phyloP scores from a whole-genome alignment of 2,888 invertebrate species.

The Timandra comae region DNA sequence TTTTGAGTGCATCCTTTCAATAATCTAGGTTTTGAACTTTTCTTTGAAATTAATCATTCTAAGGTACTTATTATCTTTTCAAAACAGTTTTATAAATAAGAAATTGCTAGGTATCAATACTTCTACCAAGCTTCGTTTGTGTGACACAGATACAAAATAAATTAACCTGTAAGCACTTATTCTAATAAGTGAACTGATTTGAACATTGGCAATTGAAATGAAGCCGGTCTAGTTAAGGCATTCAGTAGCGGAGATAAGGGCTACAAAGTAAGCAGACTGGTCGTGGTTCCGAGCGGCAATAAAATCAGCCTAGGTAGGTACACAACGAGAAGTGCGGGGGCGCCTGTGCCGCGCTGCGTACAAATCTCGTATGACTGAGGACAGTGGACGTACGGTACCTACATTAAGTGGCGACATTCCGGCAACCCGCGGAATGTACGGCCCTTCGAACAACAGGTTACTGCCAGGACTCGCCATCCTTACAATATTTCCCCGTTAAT shows the following conservation, averaged over 20 bases:
- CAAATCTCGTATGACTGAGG: constrained; percentile 65
- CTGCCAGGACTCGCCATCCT: constrained; percentile 45
- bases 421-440: constrained; percentile 61
- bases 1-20: too few species aligned
- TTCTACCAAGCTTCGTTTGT: too few species aligned
- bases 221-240: constrained; percentile 29
- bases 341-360: constrained; percentile 55
- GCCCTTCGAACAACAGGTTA: constrained; percentile 65
- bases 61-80: too few species aligned
- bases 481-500: constrained; percentile 48
- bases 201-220: constrained; percentile 23
- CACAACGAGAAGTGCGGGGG: constrained; percentile 38
- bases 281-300: constrained; percentile 52
- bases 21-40: too few species aligned
- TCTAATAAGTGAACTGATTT: constrained; percentile 6
- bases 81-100: too few species aligned
- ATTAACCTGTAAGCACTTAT: constrained; percentile 5
- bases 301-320: constrained; percentile 49
- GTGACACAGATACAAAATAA: too few species aligned
- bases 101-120: too few species aligned
- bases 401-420: constrained; percentile 67
- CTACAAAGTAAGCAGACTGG: constrained; percentile 36
- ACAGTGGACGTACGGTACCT: constrained; percentile 65
- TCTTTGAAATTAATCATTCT: too few species aligned
- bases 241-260: constrained; percentile 59